Evolutionary conservation across 2,888 invertebrate genomes (phyloP).

Genomic region (Drosophila flavopinicola): DNA sequence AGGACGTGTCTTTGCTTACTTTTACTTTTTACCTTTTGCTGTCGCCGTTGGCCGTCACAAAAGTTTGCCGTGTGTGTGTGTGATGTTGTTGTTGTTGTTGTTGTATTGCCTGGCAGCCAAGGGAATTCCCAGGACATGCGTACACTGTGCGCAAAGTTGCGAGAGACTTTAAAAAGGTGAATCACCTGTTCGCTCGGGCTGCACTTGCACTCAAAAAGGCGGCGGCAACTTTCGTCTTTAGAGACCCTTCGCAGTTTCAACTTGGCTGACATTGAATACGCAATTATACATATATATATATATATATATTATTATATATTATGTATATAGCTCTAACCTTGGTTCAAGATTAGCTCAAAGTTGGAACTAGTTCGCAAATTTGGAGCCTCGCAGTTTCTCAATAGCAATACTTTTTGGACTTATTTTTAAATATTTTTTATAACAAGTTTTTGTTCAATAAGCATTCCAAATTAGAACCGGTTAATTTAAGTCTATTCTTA

Average conservation of each 20-base stretch:
- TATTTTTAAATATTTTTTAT: too few species aligned
- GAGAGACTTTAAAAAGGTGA: not conserved
- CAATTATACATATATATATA: too few species aligned
- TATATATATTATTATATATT: too few species aligned
- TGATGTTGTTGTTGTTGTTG: not conserved
- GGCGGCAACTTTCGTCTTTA: not conserved
- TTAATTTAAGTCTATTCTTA: too few species aligned
- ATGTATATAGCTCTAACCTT: too few species aligned
- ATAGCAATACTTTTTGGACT: too few species aligned
- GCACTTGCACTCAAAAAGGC: constrained; percentile 12
- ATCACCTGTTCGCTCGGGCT: constrained; percentile 14
- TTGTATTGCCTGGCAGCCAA: constrained; percentile 6
- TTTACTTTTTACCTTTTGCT: constrained; percentile 70
- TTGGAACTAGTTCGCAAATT: too few species aligned
- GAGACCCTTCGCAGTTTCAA: not conserved
- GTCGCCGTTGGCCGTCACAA: constrained; percentile 14
- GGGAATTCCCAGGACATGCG: constrained; percentile 62
- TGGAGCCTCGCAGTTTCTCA: too few species aligned
- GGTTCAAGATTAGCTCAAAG: too few species aligned
- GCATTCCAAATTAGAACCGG: too few species aligned
- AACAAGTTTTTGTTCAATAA: too few species aligned
- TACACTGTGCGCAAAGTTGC: constrained; percentile 34
- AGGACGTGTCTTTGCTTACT: constrained; percentile 59
- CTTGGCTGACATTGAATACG: not conserved
- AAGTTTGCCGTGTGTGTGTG: too few species aligned